These are phyloP conservation scores for Epinephelus awoara DNA, from an alignment of 2,797 vertebrate species.

Conservation along the genomic window DNA sequence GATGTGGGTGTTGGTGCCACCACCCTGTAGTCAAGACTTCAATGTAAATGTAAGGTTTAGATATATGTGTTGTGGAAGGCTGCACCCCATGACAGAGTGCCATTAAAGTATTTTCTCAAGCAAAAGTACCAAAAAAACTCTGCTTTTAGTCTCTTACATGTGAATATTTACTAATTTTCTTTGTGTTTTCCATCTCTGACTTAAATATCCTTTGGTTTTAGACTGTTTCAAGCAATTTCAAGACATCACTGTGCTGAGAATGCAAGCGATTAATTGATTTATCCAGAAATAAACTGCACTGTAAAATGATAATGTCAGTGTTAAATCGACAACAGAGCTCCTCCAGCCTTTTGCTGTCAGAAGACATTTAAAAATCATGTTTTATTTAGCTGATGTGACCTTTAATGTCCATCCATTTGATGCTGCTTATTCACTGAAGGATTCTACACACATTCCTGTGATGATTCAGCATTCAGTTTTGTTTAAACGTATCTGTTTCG, in stretches of 20 bases:
- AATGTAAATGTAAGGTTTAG: not conserved
- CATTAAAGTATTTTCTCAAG: not conserved
- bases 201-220: too few species aligned
- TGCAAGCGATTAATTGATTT: not conserved
- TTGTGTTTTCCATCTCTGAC: not conserved
- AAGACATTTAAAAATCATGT: not conserved
- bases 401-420: not conserved
- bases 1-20: not conserved
- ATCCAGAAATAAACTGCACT: not conserved
- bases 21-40: not conserved
- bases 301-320: not conserved
- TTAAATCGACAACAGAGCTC: not conserved
- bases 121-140: not conserved
- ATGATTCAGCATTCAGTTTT: not conserved
- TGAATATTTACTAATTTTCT: not conserved
- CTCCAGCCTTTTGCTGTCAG: not conserved
- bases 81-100: accelerated
- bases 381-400: not conserved
- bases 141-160: not conserved
- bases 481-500: not conserved
- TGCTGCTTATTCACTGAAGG: not conserved
- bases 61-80: too few species aligned
- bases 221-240: not conserved
- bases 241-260: not conserved
- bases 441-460: not conserved